These are phyloP conservation scores for Corynorhinus townsendii DNA, from an alignment of 2,113 vertebrate genomes.

Conservation along the genomic window DNA sequence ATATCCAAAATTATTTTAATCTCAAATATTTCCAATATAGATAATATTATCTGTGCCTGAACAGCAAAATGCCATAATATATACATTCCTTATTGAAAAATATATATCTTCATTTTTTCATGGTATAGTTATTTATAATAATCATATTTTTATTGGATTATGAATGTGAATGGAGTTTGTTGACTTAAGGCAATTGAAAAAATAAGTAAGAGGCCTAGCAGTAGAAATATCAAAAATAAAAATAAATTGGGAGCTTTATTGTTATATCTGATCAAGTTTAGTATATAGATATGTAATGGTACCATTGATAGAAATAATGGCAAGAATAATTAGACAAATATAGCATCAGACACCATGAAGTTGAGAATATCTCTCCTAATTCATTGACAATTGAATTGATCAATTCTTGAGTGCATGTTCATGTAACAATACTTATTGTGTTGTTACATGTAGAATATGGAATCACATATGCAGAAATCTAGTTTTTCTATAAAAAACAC, in stretches of 20 bases:
- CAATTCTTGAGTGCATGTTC: background rate
- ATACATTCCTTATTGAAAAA: background rate
- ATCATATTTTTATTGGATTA: background rate
- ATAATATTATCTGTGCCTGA: background rate
- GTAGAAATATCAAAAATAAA: background rate
- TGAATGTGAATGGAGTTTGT: background rate
- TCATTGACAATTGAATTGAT: background rate
- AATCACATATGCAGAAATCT: background rate
- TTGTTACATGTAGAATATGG: background rate
- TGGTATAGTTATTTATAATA: background rate
- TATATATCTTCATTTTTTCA: background rate
- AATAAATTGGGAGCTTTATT: background rate
- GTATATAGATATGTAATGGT: background rate
- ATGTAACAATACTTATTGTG: background rate
- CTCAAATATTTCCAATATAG: background rate
- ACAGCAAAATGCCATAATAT: background rate
- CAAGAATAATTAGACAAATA: background rate
- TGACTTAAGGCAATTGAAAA: background rate
- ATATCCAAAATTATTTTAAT: background rate
- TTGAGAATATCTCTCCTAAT: background rate
- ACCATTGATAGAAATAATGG: background rate
- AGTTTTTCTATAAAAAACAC: background rate
- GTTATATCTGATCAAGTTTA: background rate
- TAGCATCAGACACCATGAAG: background rate
- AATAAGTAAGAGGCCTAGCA: background rate